phyloP scores from a whole-genome alignment of 2,113 vertebrate genomes.

The Oenanthe melanoleuca region DNA sequence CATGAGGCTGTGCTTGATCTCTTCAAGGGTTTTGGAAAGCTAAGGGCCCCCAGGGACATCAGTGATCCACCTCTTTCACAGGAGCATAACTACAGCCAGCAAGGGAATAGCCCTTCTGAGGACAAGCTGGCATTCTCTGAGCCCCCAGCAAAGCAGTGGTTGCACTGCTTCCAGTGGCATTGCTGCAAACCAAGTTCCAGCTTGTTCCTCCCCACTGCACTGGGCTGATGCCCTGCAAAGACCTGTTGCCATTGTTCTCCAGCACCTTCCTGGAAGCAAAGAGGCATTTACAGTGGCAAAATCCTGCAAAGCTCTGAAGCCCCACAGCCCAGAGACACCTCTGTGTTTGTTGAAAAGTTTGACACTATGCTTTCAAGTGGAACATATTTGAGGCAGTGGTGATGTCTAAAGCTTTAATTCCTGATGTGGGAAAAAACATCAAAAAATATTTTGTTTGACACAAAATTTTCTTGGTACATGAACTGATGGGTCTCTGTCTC shows the following conservation, averaged over 20 bases:
- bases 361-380: background rate
- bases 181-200: background rate
- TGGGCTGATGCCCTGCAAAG: background rate
- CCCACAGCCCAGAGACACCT: background rate
- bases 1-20: fast-evolving
- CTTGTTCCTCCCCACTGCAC: background rate
- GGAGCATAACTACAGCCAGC: fast-evolving
- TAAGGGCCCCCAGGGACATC: background rate
- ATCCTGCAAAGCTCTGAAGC: background rate
- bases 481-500: background rate
- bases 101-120: background rate
- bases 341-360: background rate
- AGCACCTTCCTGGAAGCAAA: background rate
- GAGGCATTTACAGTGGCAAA: background rate
- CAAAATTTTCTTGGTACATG: fast-evolving
- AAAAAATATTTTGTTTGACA: background rate
- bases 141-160: fast-evolving
- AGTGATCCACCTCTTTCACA: background rate
- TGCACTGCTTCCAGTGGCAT: background rate
- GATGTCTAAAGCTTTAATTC: constrained; percentile 16
- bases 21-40: background rate
- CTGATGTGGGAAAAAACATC: background rate
- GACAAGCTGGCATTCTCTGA: fast-evolving
- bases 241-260: background rate
- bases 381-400: background rate